Percentiles rank a stretch among this genome's conserved stretches.
Conservation (phyloP, 2,888 invertebrate genomes). For the Mesorhabditis spiculigera region DNA sequence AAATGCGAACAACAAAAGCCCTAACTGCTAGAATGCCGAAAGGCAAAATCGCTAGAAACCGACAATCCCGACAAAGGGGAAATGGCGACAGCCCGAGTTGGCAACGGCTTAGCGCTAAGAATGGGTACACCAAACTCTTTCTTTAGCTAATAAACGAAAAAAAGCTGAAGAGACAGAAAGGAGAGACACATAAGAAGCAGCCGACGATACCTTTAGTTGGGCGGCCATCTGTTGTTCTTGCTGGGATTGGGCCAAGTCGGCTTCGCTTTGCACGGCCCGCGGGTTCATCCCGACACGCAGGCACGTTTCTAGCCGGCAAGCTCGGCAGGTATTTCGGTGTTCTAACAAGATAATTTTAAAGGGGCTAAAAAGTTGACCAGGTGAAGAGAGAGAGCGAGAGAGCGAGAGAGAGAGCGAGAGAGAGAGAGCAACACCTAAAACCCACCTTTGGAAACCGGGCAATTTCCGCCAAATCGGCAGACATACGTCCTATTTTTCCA, state of each 20-base stretch:
- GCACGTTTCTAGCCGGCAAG: slow-evolving; percentile 29
- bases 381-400: too few relatives aligned
- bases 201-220: neutral
- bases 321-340: slow-evolving; percentile 39
- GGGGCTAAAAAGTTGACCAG: too few relatives aligned
- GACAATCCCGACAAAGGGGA: too few relatives aligned
- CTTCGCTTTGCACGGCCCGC: slow-evolving; percentile 35
- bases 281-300: slow-evolving; percentile 43
- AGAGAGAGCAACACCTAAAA: neutral
- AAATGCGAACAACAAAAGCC: too few relatives aligned
- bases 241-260: slow-evolving; percentile 16
- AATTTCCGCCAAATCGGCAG: slow-evolving; percentile 32
- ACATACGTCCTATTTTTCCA: slow-evolving; percentile 39
- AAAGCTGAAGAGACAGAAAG: too few relatives aligned
- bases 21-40: too few relatives aligned
- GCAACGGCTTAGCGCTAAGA: too few relatives aligned
- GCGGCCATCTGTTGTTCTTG: slow-evolving; percentile 10
- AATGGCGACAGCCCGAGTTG: too few relatives aligned
- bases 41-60: too few relatives aligned
- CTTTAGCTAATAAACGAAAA: too few relatives aligned
- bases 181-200: too few relatives aligned
- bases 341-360: slow-evolving; percentile 26
- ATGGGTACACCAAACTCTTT: too few relatives aligned
- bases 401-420: neutral
- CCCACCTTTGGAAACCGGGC: slow-evolving; percentile 28